Evolutionary conservation across 2,797 vertebrate genomes (phyloP).

Genomic region (Buceros bicornis): DNA sequence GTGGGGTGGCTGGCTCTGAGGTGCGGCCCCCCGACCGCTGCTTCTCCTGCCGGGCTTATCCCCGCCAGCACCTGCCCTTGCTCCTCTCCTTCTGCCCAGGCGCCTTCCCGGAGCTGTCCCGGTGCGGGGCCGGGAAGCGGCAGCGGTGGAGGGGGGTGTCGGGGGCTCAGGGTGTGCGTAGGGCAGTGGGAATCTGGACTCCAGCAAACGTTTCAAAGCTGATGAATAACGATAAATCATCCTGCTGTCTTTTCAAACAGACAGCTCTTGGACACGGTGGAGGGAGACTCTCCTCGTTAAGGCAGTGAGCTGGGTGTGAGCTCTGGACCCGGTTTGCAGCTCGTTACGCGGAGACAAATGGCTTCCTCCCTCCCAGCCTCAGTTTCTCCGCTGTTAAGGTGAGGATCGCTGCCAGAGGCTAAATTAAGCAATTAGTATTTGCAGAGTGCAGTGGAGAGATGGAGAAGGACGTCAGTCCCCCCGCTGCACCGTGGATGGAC

Average conservation of each 20-base stretch:
- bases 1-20: not conserved
- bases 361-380: conserved; percentile 1
- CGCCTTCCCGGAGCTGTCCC: not conserved
- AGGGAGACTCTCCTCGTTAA: not conserved
- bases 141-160: too few species aligned
- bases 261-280: not conserved
- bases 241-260: not conserved
- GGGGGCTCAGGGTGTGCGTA: accelerated
- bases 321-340: not conserved
- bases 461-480: not conserved
- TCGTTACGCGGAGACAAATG: not conserved
- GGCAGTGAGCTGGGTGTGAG: not conserved
- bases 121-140: accelerated
- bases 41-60: not conserved
- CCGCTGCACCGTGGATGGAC: accelerated
- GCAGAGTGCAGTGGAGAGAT: not conserved
- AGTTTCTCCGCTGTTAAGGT: not conserved
- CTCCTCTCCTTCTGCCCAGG: not conserved
- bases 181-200: not conserved
- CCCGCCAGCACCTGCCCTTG: accelerated
- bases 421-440: conserved; percentile 19
- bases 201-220: not conserved
- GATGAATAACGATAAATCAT: conserved; percentile 15
- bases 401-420: conserved; percentile 38
- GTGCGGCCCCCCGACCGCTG: accelerated